Percentiles rank a stretch among this genome's conserved stretches.
phyloP scores from a whole-genome alignment of 2,888 invertebrate species.

The Caenorhabditis plicata region DNA sequence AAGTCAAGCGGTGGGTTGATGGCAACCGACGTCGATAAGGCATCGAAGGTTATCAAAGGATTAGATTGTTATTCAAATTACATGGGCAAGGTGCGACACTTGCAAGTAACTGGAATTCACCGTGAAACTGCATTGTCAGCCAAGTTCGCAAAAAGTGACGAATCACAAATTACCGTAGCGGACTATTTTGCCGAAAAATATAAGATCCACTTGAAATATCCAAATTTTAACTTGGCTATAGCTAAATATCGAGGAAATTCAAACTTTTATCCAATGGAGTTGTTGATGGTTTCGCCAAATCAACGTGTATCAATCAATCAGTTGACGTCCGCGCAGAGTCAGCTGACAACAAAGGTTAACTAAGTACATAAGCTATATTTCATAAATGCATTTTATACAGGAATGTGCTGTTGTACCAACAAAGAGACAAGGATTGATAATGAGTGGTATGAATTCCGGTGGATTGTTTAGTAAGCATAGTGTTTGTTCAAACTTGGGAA shows the following conservation, averaged over 20 bases:
- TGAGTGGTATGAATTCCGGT: conserved; percentile 8
- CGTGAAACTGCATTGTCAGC: background rate
- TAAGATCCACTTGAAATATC: conserved; percentile 26
- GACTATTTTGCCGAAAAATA: conserved; percentile 27
- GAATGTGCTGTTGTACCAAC: conserved; percentile 33
- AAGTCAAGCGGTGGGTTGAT: background rate
- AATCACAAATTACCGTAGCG: background rate
- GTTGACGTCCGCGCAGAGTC: conserved; percentile 28
- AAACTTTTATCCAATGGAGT: conserved; percentile 40
- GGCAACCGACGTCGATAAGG: conserved; percentile 4
- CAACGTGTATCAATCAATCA: conserved; percentile 48
- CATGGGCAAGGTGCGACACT: conserved; percentile 3
- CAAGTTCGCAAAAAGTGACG: conserved; percentile 3
- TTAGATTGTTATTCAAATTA: conserved; percentile 8
- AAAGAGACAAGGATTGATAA: conserved; percentile 17
- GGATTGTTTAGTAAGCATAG: background rate
- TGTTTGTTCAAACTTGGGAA: conserved; percentile 3
- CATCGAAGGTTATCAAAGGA: conserved; percentile 22
- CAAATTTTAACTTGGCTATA: conserved; percentile 28
- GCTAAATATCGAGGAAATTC: conserved; percentile 30
- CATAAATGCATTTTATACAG: background rate
- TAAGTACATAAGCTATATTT: background rate
- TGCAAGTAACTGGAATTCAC: conserved; percentile 13
- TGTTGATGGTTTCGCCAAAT: conserved; percentile 27
- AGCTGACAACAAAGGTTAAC: conserved; percentile 26